A percentile compares a stretch with the other conserved stretches of the same genome.
These are phyloP conservation scores for Hyla sarda DNA, from an alignment of 2,113 vertebrate genomes.

Conservation along the genomic window DNA sequence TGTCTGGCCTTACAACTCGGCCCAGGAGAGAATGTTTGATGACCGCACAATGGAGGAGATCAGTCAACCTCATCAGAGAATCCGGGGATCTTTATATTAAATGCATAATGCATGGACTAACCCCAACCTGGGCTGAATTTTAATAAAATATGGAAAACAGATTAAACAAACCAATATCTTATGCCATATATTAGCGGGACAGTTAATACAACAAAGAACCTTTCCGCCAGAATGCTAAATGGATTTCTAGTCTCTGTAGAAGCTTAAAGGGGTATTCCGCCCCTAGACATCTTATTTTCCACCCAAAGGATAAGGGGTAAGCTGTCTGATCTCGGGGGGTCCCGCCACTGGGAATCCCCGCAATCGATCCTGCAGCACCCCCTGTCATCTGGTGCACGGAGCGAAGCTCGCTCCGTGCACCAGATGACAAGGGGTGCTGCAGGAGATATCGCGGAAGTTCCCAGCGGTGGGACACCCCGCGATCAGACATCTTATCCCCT, in stretches of 20 bases:
- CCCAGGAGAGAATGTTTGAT: slow-evolving; percentile 28
- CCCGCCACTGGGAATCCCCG: too few relatives aligned
- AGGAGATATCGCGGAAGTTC: too few relatives aligned
- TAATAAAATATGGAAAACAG: slow-evolving; percentile 50
- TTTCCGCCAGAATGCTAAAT: not conserved
- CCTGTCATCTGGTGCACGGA: too few relatives aligned
- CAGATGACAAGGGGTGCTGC: too few relatives aligned
- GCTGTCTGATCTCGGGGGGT: too few relatives aligned
- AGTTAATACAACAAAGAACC: slow-evolving; percentile 31
- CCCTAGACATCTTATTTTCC: too few relatives aligned
- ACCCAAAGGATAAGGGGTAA: too few relatives aligned
- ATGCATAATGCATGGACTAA: slow-evolving; percentile 42
- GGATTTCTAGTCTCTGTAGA: not conserved
- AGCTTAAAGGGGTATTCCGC: too few relatives aligned
- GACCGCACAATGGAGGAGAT: not conserved
- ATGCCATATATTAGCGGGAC: slow-evolving; percentile 2
- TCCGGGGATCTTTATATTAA: slow-evolving; percentile 43
- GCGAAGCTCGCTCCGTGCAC: too few relatives aligned
- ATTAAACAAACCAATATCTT: slow-evolving; percentile 22
- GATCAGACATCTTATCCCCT: too few relatives aligned
- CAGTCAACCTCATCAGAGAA: slow-evolving; percentile 24
- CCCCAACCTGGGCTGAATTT: slow-evolving; percentile 15
- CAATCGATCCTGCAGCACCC: too few relatives aligned
- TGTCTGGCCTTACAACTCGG: not conserved
- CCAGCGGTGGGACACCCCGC: too few relatives aligned